Evolutionary conservation across 2,888 invertebrate species (phyloP), one percentile per base, ranked within the genome.

Genomic region (Electrophaes corylata): DNA sequence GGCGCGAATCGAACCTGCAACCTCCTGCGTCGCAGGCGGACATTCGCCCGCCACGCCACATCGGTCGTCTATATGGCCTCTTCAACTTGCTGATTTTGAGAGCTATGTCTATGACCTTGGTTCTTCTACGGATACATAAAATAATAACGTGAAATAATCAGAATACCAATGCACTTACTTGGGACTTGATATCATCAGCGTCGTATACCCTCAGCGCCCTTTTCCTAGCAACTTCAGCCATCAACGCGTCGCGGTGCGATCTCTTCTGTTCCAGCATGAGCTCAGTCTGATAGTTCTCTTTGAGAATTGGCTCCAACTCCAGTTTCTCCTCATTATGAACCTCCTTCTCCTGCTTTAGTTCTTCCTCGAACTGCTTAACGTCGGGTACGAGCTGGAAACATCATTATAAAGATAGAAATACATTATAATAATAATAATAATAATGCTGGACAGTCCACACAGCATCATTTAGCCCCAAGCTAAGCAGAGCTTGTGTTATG

Each of bases 141-240:
- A n/a, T n/a, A n/a, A n/a, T n/a, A 20, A 20, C 20, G 20, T 4
- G 20, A 4, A 5, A 20, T 3, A 5, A 20, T 20, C 20, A 20
- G 5, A 20, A 20, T 4, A 20, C 3, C 20, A 5, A 20, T 3
- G 5, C 10, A 29, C 16, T 31, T 8, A 56, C 62, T 50, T 56
- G 49, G 1, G 60, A 44, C 4, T 46, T 76, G 1, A 90, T 81
- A 58, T 89, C 91, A 0, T 89, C 86, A 0, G 84, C 88, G 55
- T 91, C 88, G 40, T 84, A 83, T 0, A 91, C 91, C 48, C 87
- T 80, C 1, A 84, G 59, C 1, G 84, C 83, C 57, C 71, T 77
- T 37, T 80, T 84, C 19, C 83, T 76, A 0, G 79, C 81, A 1
- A 86, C 74, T 51, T 90, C 88, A 0, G 78, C 75, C 11, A 83